Base-by-base conservation (phyloP, 2,113 vertebrate species). In the Sitta europaea region DNA sequence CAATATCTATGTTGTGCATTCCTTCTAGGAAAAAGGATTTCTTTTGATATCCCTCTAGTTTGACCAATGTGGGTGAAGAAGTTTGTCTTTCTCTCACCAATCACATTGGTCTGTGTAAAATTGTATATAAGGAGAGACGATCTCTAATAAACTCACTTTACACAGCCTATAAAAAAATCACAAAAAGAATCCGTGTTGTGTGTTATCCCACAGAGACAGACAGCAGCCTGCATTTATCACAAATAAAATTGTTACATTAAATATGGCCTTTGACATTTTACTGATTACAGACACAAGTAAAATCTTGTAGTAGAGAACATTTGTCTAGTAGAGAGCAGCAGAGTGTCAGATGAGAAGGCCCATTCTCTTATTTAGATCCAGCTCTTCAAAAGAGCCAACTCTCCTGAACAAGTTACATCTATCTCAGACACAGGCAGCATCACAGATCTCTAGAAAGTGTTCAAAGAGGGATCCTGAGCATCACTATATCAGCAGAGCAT, bases 261-360 rank as follows among this genome's bases (percentile, higher is more conserved):
- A 65, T n/a, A 57, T 3, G 3, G 27, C 48, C 10, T 86, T 65
- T 21, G 13, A 67, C 28, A 47, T 77, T 77, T 77, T 68, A 50
- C 36, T 47, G 29, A 47, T 53, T 57, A 76, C 1, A 5, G 51
- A 58, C 38, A 40, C 24, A 59, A 82, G 25, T 42, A 38, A 67
- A 29, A 61, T 67, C 45, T 61, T 76, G 22, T 53, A 33, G 38
- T 67, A 53, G 42, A 35, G 40, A 29, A 83, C 23, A 73, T 51
- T 58, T 57, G 36, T 25, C 45, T 86, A 75, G 10, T 10, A 79
- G 33, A 59, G 40, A 75, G 29, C 48, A 81, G 53, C 13, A 51
- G 27, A 57, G 16, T 15, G 22, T 10, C 33, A 76, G 35, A 59
- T 0, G 0, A 3, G 3, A 77, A 85, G 31, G 58, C 3, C 18